A percentile compares a stretch with the other conserved stretches of the same genome.
Conservation (phyloP, 2,888 invertebrate species). For the Heteromurus nitidus region DNA sequence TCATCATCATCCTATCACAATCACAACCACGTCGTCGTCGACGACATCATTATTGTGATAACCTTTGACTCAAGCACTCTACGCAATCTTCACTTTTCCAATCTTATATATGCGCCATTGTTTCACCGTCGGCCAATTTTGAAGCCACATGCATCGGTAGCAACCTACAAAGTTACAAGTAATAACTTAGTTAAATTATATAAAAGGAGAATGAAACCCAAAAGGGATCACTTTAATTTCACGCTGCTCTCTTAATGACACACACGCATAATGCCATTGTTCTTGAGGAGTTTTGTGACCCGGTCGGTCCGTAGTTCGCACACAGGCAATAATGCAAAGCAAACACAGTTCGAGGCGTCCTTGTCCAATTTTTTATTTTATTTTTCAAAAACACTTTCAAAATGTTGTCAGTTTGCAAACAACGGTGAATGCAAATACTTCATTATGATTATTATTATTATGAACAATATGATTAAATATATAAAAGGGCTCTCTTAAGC, state of each 20-base stretch:
- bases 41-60: not conserved
- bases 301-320: not conserved
- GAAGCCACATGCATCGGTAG: not conserved
- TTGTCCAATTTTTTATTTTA: conserved; percentile 55
- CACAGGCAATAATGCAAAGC: too few species aligned
- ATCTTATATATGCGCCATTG: not conserved
- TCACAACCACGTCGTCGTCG: too few species aligned
- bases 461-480: not conserved
- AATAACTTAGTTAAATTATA: too few species aligned
- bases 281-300: not conserved
- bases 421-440: too few species aligned
- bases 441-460: not conserved
- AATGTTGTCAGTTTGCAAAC: too few species aligned
- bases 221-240: conserved; percentile 9
- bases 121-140: not conserved
- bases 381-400: conserved; percentile 14
- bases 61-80: not conserved
- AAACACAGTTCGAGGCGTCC: conserved; percentile 20
- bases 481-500: not conserved
- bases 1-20: too few species aligned
- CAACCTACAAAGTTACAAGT: not conserved
- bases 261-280: not conserved
- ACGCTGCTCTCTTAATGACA: not conserved
- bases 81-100: not conserved
- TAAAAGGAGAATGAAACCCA: not conserved